These are phyloP conservation scores for Lasioglossum calceatum DNA, from an alignment of 2,888 invertebrate genomes.

Conservation along the genomic window DNA sequence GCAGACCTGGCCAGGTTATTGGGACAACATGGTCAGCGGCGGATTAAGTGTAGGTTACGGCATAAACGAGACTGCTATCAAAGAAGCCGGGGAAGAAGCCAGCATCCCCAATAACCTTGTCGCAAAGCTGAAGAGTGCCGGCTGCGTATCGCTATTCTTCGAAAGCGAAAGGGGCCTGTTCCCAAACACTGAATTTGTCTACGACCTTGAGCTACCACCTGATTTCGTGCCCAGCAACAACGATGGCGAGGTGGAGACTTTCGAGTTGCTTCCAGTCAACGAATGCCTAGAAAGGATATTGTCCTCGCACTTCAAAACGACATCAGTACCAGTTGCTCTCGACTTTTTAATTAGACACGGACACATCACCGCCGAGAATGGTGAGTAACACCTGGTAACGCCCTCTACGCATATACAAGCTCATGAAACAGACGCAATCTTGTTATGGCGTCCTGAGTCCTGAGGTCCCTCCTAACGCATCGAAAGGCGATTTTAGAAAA, in stretches of 20 bases:
- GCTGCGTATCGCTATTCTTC: conserved; percentile 95
- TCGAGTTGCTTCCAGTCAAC: conserved; percentile 93
- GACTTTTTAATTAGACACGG: conserved; percentile 97
- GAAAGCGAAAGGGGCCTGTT: conserved; percentile 97
- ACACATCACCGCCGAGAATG: conserved; percentile 94
- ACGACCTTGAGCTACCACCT: conserved; percentile 95
- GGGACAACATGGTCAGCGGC: conserved; percentile 98
- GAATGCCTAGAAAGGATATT: conserved; percentile 93
- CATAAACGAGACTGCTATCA: conserved; percentile 94
- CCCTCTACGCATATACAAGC: not conserved
- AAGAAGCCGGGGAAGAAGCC: conserved; percentile 98
- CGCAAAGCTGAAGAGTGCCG: conserved; percentile 90
- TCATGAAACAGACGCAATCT: not conserved
- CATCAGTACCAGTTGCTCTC: conserved; percentile 95
- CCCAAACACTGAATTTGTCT: conserved; percentile 97
- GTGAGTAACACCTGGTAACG: conserved; percentile 84
- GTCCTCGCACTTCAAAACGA: conserved; percentile 95
- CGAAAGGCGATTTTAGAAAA: not conserved
- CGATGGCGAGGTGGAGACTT: conserved; percentile 97
- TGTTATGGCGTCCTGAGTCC: not conserved
- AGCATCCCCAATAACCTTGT: conserved; percentile 93
- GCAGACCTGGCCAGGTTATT: conserved; percentile 98
- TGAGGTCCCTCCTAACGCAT: not conserved
- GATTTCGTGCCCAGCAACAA: conserved; percentile 97
- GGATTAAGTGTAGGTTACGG: conserved; percentile 95